phyloP scores from a whole-genome alignment of 2,113 vertebrate genomes.

The Garra rufa region DNA sequence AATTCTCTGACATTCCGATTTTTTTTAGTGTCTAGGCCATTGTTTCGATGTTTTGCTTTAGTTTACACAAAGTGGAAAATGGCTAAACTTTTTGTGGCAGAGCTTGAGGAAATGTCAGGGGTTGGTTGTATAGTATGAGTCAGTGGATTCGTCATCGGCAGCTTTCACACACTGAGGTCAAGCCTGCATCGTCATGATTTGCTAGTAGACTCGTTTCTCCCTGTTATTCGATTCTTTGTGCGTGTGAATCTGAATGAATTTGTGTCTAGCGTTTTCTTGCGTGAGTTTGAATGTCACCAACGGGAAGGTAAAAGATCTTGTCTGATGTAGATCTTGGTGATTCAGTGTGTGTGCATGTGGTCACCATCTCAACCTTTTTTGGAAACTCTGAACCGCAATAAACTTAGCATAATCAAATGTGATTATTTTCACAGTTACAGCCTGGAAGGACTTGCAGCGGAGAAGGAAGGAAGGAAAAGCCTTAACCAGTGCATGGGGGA shows the following conservation, averaged over 20 bases:
- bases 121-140: background rate
- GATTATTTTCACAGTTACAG: slow-evolving; percentile 81
- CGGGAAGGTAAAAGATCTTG: background rate
- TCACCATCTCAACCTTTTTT: background rate
- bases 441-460: slow-evolving; percentile 84
- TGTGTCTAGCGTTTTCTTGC: background rate
- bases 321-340: too few species aligned
- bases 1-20: background rate
- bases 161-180: background rate
- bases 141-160: too few species aligned
- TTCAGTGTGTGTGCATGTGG: slow-evolving; percentile 11
- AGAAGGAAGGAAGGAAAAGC: slow-evolving; percentile 64
- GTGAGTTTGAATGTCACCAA: background rate
- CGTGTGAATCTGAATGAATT: background rate
- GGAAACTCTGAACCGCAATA: background rate
- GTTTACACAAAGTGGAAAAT: background rate
- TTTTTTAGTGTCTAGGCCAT: background rate
- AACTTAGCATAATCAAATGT: background rate
- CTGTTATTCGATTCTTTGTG: background rate
- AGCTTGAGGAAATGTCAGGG: background rate
- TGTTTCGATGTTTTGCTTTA: background rate
- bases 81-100: background rate
- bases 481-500: slow-evolving; percentile 60
- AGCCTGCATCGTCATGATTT: background rate
- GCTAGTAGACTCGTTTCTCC: background rate